Conservation (phyloP, 2,113 vertebrate genomes). For the Cyphomyrus plagiostoma region DNA sequence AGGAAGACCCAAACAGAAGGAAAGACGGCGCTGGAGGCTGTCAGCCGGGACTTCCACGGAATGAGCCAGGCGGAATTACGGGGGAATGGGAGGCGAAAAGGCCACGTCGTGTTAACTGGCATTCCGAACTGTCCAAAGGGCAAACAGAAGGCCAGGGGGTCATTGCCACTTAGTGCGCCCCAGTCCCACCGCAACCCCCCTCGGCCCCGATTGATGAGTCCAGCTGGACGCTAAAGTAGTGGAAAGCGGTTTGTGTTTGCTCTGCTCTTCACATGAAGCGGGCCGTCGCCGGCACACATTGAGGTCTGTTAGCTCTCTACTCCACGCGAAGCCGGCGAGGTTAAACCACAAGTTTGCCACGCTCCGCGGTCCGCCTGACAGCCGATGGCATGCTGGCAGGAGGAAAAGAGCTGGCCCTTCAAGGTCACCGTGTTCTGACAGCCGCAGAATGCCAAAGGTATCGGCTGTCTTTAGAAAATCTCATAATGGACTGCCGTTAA, state of each 20-base stretch:
- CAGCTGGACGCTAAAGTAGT: neutral
- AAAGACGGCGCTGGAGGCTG: slow-evolving; percentile 55
- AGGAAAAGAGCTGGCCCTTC: neutral
- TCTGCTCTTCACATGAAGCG: slow-evolving; percentile 2
- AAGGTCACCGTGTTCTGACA: neutral
- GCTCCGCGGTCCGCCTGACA: neutral
- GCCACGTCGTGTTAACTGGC: slow-evolving; percentile 66
- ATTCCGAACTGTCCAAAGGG: slow-evolving; percentile 65
- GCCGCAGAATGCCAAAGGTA: neutral
- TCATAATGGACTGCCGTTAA: neutral
- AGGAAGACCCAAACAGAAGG: slow-evolving; percentile 59
- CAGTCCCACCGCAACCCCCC: neutral
- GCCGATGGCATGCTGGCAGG: neutral
- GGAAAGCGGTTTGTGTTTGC: neutral
- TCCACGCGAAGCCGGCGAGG: neutral
- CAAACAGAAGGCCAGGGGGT: slow-evolving; percentile 60
- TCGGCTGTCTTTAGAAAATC: neutral
- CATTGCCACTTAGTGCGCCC: slow-evolving; percentile 52
- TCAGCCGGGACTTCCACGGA: slow-evolving; percentile 38
- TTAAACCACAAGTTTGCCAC: neutral
- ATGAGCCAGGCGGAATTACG: neutral
- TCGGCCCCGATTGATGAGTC: neutral
- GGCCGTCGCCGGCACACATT: neutral
- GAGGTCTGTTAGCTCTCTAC: neutral
- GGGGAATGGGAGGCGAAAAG: slow-evolving; percentile 16